phyloP scores from a whole-genome alignment of 2,113 vertebrate species.

The Phyllostomus discolor region DNA sequence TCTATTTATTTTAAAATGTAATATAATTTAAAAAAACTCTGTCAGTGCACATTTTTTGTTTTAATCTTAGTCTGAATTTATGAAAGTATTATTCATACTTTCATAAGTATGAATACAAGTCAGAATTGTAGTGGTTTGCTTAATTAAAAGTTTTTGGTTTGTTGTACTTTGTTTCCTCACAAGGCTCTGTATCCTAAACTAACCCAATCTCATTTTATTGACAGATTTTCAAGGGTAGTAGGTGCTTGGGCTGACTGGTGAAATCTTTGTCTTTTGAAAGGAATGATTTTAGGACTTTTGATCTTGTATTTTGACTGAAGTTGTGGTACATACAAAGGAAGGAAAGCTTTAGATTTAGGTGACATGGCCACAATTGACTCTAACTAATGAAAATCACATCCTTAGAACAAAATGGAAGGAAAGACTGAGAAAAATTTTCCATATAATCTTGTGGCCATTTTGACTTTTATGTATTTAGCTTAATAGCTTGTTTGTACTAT shows the following conservation, averaged over 20 bases:
- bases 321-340: neutral
- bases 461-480: neutral
- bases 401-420: neutral
- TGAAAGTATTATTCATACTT: neutral
- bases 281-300: neutral
- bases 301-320: constrained; percentile 5
- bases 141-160: neutral
- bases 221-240: neutral
- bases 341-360: neutral
- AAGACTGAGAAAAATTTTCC: neutral
- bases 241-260: neutral
- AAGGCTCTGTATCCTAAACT: neutral
- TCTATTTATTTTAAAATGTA: neutral
- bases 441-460: neutral
- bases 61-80: neutral
- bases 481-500: neutral
- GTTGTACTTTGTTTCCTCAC: neutral
- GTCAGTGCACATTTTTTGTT: neutral
- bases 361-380: neutral
- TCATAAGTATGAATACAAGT: no score
- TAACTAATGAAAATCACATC: neutral
- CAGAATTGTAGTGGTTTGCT: neutral
- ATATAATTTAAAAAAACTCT: neutral
- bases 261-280: neutral
- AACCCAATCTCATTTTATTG: neutral